Conservation (phyloP, 2,113 vertebrate species). For the Halichoerus grypus region DNA sequence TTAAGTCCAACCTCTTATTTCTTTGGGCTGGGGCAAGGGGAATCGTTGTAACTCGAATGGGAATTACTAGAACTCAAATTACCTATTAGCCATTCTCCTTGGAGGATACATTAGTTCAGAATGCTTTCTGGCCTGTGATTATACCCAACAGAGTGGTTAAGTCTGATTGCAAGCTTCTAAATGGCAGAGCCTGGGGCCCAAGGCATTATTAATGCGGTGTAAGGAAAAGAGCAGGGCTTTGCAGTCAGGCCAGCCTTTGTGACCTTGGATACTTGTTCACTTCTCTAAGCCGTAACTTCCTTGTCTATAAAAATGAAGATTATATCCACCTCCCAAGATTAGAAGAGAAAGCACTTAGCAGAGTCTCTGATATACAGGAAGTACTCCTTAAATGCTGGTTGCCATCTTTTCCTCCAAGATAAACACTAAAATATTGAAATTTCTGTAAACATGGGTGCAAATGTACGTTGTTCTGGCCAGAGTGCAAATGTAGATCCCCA, state of each 20-base stretch:
- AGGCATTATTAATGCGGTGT: constrained; percentile 13
- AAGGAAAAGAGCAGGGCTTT: constrained; percentile 18
- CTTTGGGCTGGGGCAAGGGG: constrained; percentile 46
- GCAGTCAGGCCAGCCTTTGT: constrained; percentile 20
- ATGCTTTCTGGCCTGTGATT: constrained; percentile 73
- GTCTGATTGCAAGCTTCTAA: constrained; percentile 71
- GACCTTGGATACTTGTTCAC: neutral
- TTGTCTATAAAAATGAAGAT: constrained; percentile 60
- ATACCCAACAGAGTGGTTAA: constrained; percentile 67
- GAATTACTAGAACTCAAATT: constrained; percentile 64
- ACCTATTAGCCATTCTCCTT: constrained; percentile 69
- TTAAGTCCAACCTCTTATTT: constrained; percentile 56
- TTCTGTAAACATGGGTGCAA: neutral
- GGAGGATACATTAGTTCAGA: constrained; percentile 66
- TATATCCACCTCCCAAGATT: constrained; percentile 16
- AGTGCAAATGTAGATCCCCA: neutral
- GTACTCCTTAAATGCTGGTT: neutral
- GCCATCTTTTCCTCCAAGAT: neutral
- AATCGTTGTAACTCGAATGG: constrained; percentile 5
- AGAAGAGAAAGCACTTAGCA: constrained; percentile 29
- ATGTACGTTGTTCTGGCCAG: neutral
- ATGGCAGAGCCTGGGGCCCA: neutral
- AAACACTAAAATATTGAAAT: constrained; percentile 2
- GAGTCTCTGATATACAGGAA: neutral
- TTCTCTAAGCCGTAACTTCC: constrained; percentile 56